Base-by-base conservation (phyloP, 2,888 invertebrate species). In the Lasius fuliginosus region DNA sequence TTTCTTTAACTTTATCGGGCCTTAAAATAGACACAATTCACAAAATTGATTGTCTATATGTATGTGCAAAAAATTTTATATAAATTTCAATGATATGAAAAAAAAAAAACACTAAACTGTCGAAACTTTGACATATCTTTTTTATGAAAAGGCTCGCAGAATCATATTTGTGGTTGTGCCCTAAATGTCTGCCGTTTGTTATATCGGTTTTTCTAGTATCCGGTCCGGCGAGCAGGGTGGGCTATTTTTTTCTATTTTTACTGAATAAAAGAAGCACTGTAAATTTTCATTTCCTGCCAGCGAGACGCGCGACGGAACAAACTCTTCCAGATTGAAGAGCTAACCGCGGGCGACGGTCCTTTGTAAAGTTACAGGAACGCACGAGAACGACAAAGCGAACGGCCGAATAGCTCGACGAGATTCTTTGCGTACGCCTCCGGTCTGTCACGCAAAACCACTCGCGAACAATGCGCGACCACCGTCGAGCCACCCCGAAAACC, bases 401-500 rank as follows among this genome's bases (percentile, higher is more conserved):
- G 76, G 53, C 3, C 77, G 56, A 68, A 27, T n/a, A 56, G n/a
- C 40, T 30, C 77, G 56, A 67, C 49, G 49, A 60, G 60, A 85
- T 85, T 79, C 79, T 85, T 86, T 68, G 64, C 73, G 58, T 40
- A 58, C 30, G 71, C 64, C 62, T 64, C 40, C 15, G 40, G 40
- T n/a, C 42, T 58, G 73, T 87, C 76, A 79, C 65, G 82, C 67
- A 56, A 69, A 84, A 85, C 85, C 75, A 84, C 36, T 62, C 56
- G 49, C 65, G 67, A 77, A 87, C 85, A 87, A 89, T 87, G 69
- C 81, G 83, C 62, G 75, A 18, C 15, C 33, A 23, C 3, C 36
- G 12, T 4, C 36, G 36, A 5, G 36, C 3, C 53, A 49, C 15
- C 36, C n/a, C 49, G n/a, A 15, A 75, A 77, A 82, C 68, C 56